Evolutionary conservation across 2,797 vertebrate genomes (phyloP), one percentile per base, ranked within the genome.

Genomic region (Pseudochaenichthys georgianus): DNA sequence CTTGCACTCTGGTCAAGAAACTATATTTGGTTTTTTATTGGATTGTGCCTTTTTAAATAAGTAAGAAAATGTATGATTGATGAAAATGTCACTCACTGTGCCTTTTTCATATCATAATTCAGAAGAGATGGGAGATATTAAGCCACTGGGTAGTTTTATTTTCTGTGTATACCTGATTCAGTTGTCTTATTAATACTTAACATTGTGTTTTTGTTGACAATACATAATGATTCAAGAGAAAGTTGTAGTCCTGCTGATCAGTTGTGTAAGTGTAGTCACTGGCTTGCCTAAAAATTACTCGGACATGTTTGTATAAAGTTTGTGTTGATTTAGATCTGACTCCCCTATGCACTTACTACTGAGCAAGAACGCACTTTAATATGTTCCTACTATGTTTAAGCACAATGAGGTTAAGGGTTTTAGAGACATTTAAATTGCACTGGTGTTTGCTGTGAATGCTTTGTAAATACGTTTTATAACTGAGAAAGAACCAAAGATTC

Each of bases 301-400:
- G 16, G 63, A 73, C 23, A 15, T 38, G 53, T 60, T 47, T 73
- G n/a, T 77, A 38, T 62, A 11, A 60, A 62, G 55, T 60, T 17
- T 78, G 43, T 75, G 58, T 61, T 48, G 57, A 48, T 77, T 57
- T 72, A 68, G 61, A 72, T 84, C 69, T 51, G 48, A 77, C 78
- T 79, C 78, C 78, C 66, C 88, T 87, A 91, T 94, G 92, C 89
- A 91, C 89, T 93, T 78, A 93, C 93, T 95, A 94, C 94, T 95
- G 93, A 95, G 80, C 81, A 88, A 88, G 81, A 89, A 83, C n/a
- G 93, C 94, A 95, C 94, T 95, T 95, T 95, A 95, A 86, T 45
- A 67, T 53, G 76, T 84, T 88, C 82, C 66, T 19, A n/a, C 63
- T 69, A 45, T 81, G 65, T 85, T 84, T 10, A 89, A 92, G 91